phyloP scores from a whole-genome alignment of 2,888 invertebrate genomes.

The Scaptomyza reducta region DNA sequence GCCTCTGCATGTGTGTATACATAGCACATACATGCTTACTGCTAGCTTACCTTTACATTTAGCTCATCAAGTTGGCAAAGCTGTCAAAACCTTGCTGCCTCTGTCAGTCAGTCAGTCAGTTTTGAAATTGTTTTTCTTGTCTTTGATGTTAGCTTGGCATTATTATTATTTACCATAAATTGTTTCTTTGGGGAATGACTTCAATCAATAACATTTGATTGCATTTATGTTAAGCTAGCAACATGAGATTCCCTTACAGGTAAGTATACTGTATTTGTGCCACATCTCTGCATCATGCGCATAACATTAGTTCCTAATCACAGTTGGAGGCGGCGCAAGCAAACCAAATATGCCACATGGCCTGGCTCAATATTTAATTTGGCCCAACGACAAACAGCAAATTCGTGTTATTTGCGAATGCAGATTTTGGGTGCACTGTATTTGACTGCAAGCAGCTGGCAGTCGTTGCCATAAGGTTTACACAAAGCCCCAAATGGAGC shows the following conservation, averaged over 20 bases:
- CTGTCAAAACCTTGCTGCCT: slow-evolving; percentile 18
- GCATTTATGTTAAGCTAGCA: slow-evolving; percentile 1
- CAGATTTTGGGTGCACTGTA: slow-evolving; percentile 39
- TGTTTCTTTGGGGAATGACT: slow-evolving; percentile 29
- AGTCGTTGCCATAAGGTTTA: slow-evolving; percentile 27
- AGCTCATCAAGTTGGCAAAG: slow-evolving; percentile 41
- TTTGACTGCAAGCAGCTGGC: slow-evolving; percentile 54
- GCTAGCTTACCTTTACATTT: slow-evolving; percentile 26
- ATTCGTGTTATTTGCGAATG: slow-evolving; percentile 43
- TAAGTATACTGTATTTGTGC: slow-evolving; percentile 2
- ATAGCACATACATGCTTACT: no score
- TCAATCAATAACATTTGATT: slow-evolving; percentile 22
- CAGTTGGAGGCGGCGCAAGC: slow-evolving; percentile 27
- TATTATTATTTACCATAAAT: slow-evolving; percentile 51
- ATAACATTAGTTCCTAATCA: slow-evolving; percentile 57
- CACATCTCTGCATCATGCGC: slow-evolving; percentile 17
- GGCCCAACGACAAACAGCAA: slow-evolving; percentile 16
- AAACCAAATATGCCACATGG: slow-evolving; percentile 43
- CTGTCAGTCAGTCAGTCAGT: slow-evolving; percentile 1
- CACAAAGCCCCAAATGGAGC: slow-evolving; percentile 39
- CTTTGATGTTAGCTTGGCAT: slow-evolving; percentile 38
- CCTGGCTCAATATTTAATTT: slow-evolving; percentile 65
- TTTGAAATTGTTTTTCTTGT: slow-evolving; percentile 2
- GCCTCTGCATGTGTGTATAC: slow-evolving; percentile 4
- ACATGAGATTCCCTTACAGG: slow-evolving; percentile 3